A percentile compares a stretch with the other conserved stretches of the same genome.
phyloP scores from a whole-genome alignment of 2,113 vertebrate genomes.

The Scatophagus argus region DNA sequence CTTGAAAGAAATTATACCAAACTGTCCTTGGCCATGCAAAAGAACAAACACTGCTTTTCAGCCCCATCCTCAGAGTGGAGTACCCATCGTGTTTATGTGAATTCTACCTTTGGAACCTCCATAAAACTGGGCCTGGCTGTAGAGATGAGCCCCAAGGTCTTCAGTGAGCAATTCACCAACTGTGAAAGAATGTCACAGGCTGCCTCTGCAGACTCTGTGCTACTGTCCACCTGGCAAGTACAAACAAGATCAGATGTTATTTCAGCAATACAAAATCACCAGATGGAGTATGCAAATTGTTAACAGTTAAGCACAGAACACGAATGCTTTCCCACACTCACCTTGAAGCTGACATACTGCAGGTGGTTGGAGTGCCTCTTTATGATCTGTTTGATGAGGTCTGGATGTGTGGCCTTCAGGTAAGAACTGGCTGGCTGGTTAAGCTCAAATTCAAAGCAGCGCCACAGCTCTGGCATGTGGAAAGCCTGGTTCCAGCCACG shows the following conservation, averaged over 20 bases:
- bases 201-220: slow-evolving; percentile 96
- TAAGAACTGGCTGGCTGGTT: slow-evolving; percentile 96
- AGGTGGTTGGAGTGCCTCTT: slow-evolving; percentile 97
- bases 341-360: slow-evolving; percentile 99
- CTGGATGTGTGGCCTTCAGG: slow-evolving; percentile 95
- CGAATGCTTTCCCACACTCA: slow-evolving; percentile 55
- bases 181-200: slow-evolving; percentile 96
- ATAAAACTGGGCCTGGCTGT: slow-evolving; percentile 98
- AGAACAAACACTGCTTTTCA: slow-evolving; percentile 29
- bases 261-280: background rate
- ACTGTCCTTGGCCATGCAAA: background rate
- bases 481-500: slow-evolving; percentile 95
- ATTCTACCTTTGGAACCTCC: slow-evolving; percentile 95
- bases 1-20: background rate
- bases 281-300: background rate
- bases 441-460: slow-evolving; percentile 97
- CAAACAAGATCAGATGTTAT: slow-evolving; percentile 25
- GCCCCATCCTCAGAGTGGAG: background rate
- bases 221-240: slow-evolving; percentile 93
- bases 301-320: background rate
- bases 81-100: background rate
- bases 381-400: slow-evolving; percentile 98
- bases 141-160: slow-evolving; percentile 96
- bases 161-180: slow-evolving; percentile 95
- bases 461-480: slow-evolving; percentile 98